These are phyloP conservation scores for Hymenopus coronatus DNA, from an alignment of 2,888 invertebrate species.

Conservation along the genomic window DNA sequence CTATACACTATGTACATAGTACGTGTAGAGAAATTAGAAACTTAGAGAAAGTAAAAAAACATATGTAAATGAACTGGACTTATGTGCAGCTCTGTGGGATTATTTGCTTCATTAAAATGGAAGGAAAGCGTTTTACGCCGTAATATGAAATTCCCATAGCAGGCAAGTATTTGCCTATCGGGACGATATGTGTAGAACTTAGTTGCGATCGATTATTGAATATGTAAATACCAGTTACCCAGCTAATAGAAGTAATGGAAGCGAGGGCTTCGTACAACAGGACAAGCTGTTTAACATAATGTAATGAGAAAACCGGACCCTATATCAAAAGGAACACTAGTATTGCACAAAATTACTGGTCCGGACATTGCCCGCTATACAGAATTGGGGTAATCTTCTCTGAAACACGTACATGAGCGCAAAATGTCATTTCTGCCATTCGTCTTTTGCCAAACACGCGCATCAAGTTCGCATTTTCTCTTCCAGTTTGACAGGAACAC, in stretches of 20 bases:
- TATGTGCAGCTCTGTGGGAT: too few relatives aligned
- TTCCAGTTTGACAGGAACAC: background rate
- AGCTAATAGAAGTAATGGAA: background rate
- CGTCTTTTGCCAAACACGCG: background rate
- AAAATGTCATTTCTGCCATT: background rate
- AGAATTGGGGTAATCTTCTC: background rate
- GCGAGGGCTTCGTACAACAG: background rate
- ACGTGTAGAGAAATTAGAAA: too few relatives aligned
- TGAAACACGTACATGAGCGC: background rate
- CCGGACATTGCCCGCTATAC: background rate
- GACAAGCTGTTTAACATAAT: conserved; percentile 4
- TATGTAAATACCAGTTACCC: background rate
- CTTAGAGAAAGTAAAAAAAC: too few relatives aligned
- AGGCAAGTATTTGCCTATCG: background rate
- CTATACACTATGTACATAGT: too few relatives aligned
- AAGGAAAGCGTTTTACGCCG: background rate
- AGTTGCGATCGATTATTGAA: background rate
- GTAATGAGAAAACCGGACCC: conserved; percentile 1
- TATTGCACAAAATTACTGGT: background rate
- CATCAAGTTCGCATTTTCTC: background rate
- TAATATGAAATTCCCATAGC: background rate
- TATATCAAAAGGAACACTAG: background rate
- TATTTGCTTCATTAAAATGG: too few relatives aligned
- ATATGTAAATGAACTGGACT: too few relatives aligned
- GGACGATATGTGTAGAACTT: background rate